These are phyloP conservation scores for Pterocles gutturalis DNA, from an alignment of 2,113 vertebrate species.

Conservation along the genomic window DNA sequence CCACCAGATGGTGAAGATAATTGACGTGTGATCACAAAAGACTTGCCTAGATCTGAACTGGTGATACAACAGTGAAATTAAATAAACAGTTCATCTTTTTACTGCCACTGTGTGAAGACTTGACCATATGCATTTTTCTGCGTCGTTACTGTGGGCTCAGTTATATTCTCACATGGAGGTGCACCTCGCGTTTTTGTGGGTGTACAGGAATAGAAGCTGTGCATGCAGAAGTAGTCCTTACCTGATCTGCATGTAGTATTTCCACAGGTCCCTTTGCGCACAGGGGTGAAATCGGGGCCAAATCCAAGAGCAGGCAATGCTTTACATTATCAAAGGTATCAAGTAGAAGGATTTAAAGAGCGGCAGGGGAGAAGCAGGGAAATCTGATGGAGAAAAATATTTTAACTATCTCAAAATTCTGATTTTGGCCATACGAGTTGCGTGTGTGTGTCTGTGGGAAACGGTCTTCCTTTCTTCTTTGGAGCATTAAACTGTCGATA, in stretches of 20 bases:
- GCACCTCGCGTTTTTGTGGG: fast-evolving
- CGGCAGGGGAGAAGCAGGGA: background rate
- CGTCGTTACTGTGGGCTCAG: background rate
- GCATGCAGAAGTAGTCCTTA: background rate
- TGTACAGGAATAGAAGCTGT: background rate
- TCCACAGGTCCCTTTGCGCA: background rate
- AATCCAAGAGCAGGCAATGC: background rate
- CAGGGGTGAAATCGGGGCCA: background rate
- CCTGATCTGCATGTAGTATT: background rate
- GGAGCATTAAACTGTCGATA: background rate
- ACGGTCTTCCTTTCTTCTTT: background rate
- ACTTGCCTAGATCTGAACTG: background rate
- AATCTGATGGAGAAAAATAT: background rate
- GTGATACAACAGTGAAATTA: background rate
- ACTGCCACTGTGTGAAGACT: background rate
- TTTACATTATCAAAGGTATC: background rate
- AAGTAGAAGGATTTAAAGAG: background rate
- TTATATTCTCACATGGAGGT: background rate
- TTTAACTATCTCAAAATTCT: background rate
- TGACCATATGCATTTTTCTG: background rate
- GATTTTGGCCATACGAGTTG: background rate
- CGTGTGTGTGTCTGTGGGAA: background rate
- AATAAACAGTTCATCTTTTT: background rate
- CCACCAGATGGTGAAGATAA: slow-evolving; percentile 5
- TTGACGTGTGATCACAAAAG: slow-evolving; percentile 17